Percentiles rank a stretch among this genome's conserved stretches.
These are phyloP conservation scores for Tiaroga cobitis DNA, from an alignment of 2,797 vertebrate species.

Conservation along the genomic window DNA sequence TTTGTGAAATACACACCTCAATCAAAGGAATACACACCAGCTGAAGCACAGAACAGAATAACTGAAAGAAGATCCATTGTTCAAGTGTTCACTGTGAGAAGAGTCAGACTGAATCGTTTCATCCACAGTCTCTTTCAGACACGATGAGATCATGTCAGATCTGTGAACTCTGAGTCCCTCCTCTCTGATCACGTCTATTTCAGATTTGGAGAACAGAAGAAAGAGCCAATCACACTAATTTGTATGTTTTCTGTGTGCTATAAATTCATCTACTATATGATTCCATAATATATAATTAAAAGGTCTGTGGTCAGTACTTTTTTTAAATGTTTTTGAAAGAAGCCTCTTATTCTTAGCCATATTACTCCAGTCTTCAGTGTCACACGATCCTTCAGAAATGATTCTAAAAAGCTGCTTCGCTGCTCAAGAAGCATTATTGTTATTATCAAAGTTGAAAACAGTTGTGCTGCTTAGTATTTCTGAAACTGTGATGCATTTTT, in stretches of 20 bases:
- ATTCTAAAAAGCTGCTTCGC: background rate
- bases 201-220: background rate
- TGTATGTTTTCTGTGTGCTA: background rate
- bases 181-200: background rate
- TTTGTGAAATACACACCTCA: background rate
- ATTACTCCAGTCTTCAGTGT: background rate
- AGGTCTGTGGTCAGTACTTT: background rate
- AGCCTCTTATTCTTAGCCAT: background rate
- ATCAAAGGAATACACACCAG: background rate
- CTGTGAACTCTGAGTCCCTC: conserved; percentile 10
- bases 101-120: background rate
- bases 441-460: background rate
- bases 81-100: background rate
- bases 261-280: background rate
- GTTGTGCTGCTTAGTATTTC: background rate
- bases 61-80: conserved; percentile 5
- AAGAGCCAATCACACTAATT: background rate
- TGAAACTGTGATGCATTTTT: background rate
- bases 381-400: background rate
- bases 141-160: conserved; percentile 1
- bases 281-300: background rate
- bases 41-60: background rate
- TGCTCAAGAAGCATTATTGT: background rate
- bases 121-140: background rate
- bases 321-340: background rate